These are phyloP conservation scores for Aleiodes sp. DNA, from an alignment of 1,140 invertebrate species.

Conservation along the genomic window DNA sequence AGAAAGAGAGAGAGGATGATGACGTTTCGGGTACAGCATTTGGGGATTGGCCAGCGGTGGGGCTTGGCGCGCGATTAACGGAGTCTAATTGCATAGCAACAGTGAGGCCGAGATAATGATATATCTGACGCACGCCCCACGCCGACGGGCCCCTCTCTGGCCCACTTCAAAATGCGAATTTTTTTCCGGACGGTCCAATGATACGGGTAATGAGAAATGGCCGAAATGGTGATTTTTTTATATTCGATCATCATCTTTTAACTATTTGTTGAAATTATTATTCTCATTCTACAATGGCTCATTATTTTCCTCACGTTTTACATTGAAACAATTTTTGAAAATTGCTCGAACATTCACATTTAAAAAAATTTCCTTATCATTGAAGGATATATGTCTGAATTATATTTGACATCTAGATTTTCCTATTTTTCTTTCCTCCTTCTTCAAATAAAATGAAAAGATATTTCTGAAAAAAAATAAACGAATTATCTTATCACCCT, in stretches of 20 bases:
- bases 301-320: too few species aligned
- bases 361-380: too few species aligned
- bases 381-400: too few species aligned
- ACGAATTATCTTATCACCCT: neutral
- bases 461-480: neutral
- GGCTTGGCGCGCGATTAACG: conserved; percentile 54
- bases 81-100: conserved; percentile 65
- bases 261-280: too few species aligned
- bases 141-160: conserved; percentile 46
- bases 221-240: neutral
- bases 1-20: neutral
- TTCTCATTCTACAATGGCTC: too few species aligned
- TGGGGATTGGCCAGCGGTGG: conserved; percentile 5
- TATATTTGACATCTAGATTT: neutral
- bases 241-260: neutral
- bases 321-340: too few species aligned
- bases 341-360: too few species aligned
- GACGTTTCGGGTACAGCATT: neutral
- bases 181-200: neutral
- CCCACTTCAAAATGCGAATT: conserved; percentile 48
- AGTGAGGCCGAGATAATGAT: conserved; percentile 63
- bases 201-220: neutral
- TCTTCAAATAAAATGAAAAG: too few species aligned
- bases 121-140: conserved; percentile 50
- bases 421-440: neutral